phyloP scores from a whole-genome alignment of 2,888 invertebrate genomes.

The Amphimallon solstitiale region DNA sequence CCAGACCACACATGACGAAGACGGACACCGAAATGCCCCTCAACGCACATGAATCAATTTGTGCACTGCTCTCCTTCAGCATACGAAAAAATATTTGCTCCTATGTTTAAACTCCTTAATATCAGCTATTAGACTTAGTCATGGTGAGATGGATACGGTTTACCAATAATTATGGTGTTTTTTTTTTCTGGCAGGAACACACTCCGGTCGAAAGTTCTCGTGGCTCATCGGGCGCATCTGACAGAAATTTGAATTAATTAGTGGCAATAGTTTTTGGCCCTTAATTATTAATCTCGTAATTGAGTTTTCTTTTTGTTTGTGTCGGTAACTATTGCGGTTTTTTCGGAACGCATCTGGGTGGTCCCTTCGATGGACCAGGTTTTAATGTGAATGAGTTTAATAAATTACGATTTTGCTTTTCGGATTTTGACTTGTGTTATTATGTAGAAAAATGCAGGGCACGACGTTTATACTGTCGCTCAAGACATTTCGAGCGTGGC shows the following conservation, averaged over 20 bases:
- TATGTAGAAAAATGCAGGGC: too few species aligned
- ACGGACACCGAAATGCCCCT: slow-evolving; percentile 22
- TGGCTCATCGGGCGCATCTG: slow-evolving; percentile 22
- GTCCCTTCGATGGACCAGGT: neutral
- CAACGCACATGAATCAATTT: slow-evolving; percentile 34
- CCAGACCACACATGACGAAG: slow-evolving; percentile 32
- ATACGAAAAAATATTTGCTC: slow-evolving; percentile 33
- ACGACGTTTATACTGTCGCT: too few species aligned
- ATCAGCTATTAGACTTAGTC: slow-evolving; percentile 38
- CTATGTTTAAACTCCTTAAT: slow-evolving; percentile 36
- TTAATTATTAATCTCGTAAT: slow-evolving; percentile 32
- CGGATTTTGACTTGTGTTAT: neutral
- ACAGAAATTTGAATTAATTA: slow-evolving; percentile 39
- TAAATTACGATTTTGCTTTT: slow-evolving; percentile 17
- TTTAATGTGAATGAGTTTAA: neutral
- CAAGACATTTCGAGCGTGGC: too few species aligned
- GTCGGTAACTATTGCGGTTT: slow-evolving; percentile 20
- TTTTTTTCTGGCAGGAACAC: slow-evolving; percentile 22
- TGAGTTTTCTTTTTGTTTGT: slow-evolving; percentile 15
- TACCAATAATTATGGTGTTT: slow-evolving; percentile 33
- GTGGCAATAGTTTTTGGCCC: slow-evolving; percentile 4
- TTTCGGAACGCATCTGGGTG: slow-evolving; percentile 15
- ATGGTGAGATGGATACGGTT: slow-evolving; percentile 30
- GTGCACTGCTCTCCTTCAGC: slow-evolving; percentile 19
- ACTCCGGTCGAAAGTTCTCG: neutral